phyloP scores from a whole-genome alignment of 2,113 vertebrate species.

The Vimba vimba region DNA sequence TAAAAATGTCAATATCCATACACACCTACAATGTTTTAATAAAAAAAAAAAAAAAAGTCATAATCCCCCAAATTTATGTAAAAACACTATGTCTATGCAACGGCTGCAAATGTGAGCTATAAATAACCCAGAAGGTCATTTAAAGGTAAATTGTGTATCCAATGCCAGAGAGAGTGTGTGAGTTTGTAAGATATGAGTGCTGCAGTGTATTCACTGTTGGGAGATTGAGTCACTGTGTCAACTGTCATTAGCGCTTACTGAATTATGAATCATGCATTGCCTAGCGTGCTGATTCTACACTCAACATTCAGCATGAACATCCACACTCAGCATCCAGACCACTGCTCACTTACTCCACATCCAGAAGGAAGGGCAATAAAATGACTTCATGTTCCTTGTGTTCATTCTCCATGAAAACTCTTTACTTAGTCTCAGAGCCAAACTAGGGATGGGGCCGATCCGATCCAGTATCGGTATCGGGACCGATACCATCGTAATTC shows the following conservation, averaged over 20 bases:
- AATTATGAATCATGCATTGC: constrained; percentile 46
- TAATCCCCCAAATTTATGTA: no score
- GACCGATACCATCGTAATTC: no score
- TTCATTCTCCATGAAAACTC: neutral
- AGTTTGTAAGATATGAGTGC: constrained; percentile 12
- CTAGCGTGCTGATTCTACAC: constrained; percentile 39
- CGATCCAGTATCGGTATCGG: no score
- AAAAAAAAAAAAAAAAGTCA: no score
- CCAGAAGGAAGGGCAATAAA: neutral
- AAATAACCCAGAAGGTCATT: neutral
- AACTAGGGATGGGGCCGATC: no score
- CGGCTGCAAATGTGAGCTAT: neutral
- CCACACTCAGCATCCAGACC: constrained; percentile 31
- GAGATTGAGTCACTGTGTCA: constrained; percentile 51
- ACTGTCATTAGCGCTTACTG: constrained; percentile 56
- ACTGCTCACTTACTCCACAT: neutral
- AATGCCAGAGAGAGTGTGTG: neutral
- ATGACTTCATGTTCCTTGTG: neutral
- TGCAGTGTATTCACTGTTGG: constrained; percentile 45
- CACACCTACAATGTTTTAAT: no score
- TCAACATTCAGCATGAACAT: constrained; percentile 5
- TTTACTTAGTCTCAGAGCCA: neutral
- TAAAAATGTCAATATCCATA: no score
- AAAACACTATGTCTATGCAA: no score
- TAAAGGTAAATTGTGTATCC: neutral